Conservation (phyloP, 2,797 vertebrate species). For the Coregonus suidteri region DNA sequence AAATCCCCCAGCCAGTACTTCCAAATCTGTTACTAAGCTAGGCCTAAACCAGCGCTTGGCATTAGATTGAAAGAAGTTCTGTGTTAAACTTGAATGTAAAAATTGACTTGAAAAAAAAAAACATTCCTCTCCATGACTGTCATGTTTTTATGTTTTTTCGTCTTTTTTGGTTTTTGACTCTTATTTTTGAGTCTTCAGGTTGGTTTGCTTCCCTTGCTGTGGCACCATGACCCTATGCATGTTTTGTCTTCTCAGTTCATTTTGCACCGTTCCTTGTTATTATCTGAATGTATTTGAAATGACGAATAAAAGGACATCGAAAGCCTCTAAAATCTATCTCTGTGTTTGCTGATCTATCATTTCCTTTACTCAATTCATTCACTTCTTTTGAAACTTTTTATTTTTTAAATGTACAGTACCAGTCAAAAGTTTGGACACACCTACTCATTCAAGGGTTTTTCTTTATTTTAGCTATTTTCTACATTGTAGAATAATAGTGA, state of each 20-base stretch:
- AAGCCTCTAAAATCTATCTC: conserved; percentile 40
- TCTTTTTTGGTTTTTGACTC: conserved; percentile 48
- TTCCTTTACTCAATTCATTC: not conserved
- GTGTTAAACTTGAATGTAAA: conserved; percentile 1
- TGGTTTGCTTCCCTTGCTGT: conserved; percentile 33
- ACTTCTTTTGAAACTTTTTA: conserved; percentile 3
- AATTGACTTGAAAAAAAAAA: conserved; percentile 9
- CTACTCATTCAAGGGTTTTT: too few relatives aligned
- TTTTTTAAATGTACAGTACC: not conserved
- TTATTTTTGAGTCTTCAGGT: conserved; percentile 54
- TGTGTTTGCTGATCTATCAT: conserved; percentile 40
- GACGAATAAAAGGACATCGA: conserved; percentile 65
- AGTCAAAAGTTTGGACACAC: too few relatives aligned
- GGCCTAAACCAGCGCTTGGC: not conserved
- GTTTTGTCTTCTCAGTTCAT: conserved; percentile 58
- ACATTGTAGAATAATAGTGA: too few relatives aligned
- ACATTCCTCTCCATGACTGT: not conserved
- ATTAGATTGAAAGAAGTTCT: not conserved
- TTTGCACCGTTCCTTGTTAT: conserved; percentile 48
- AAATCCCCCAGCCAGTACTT: conserved; percentile 85
- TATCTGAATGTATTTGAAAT: conserved; percentile 54
- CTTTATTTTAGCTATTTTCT: too few relatives aligned
- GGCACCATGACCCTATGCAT: conserved; percentile 46
- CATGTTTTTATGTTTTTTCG: conserved; percentile 20
- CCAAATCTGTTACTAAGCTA: conserved; percentile 77